A percentile compares a stretch with the other conserved stretches of the same genome.
These are phyloP conservation scores for Lycaena phlaeas DNA, from an alignment of 2,888 invertebrate species.

Conservation along the genomic window DNA sequence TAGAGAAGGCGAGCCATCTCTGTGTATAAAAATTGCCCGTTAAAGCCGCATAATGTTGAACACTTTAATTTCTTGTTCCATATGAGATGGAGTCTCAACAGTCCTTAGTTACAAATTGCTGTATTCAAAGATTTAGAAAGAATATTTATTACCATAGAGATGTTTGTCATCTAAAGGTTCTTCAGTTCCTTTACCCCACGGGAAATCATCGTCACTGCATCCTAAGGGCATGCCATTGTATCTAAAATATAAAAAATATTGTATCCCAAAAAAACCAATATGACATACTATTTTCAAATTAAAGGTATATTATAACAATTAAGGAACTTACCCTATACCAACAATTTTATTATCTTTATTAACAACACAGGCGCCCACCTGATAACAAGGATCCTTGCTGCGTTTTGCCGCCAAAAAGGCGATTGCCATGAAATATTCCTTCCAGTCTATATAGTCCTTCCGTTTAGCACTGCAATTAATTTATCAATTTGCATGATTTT, in stretches of 20 bases:
- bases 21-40: too few relatives aligned
- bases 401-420: slow-evolving; percentile 92
- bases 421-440: slow-evolving; percentile 96
- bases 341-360: slow-evolving; percentile 90
- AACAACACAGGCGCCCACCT: slow-evolving; percentile 97
- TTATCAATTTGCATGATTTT: too few relatives aligned
- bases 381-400: slow-evolving; percentile 94
- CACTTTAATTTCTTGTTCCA: too few relatives aligned
- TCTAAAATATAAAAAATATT: slow-evolving; percentile 29
- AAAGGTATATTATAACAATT: neutral
- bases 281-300: neutral
- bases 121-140: neutral
- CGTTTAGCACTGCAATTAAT: slow-evolving; percentile 42
- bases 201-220: slow-evolving; percentile 89
- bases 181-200: slow-evolving; percentile 84
- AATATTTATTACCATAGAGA: slow-evolving; percentile 80
- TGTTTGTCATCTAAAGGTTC: slow-evolving; percentile 82
- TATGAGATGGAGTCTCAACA: too few relatives aligned
- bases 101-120: too few relatives aligned
- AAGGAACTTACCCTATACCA: slow-evolving; percentile 78
- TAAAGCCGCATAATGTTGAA: too few relatives aligned
- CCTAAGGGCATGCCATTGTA: slow-evolving; percentile 98
- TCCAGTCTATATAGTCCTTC: slow-evolving; percentile 84
- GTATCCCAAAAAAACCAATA: neutral
- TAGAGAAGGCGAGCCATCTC: too few relatives aligned